These are phyloP conservation scores for Gasteruption jaculator DNA, from an alignment of 2,888 invertebrate species.

Conservation along the genomic window DNA sequence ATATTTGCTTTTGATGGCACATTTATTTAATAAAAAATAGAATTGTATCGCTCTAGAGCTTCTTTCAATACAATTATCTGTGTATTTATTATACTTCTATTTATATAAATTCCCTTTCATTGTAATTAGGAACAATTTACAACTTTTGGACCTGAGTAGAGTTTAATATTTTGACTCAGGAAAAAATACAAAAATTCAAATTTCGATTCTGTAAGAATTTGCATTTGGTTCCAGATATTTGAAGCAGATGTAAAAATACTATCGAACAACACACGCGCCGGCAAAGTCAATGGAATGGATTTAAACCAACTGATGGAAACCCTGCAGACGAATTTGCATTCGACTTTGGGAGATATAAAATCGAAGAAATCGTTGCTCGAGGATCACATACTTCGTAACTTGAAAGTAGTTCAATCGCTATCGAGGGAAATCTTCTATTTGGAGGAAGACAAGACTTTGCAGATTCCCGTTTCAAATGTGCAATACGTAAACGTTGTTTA, in stretches of 20 bases:
- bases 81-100: too few relatives aligned
- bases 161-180: too few relatives aligned
- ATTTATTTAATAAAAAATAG: too few relatives aligned
- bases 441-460: conserved; percentile 28
- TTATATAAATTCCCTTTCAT: too few relatives aligned
- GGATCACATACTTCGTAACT: conserved; percentile 14
- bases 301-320: conserved; percentile 11
- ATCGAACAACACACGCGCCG: conserved; percentile 17
- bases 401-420: conserved; percentile 12
- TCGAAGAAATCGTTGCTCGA: conserved; percentile 20
- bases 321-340: neutral
- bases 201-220: too few relatives aligned
- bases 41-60: too few relatives aligned
- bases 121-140: too few relatives aligned
- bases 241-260: conserved; percentile 21
- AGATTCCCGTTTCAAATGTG: conserved; percentile 24
- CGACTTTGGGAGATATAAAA: conserved; percentile 8
- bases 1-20: conserved; percentile 4
- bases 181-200: too few relatives aligned
- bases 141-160: too few relatives aligned
- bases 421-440: conserved; percentile 30
- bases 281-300: conserved; percentile 27
- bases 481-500: conserved; percentile 22
- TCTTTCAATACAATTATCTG: too few relatives aligned
- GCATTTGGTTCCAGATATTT: conserved; percentile 26